Base-by-base conservation (phyloP, 2,888 invertebrate species). In the Tethea ocularis region DNA sequence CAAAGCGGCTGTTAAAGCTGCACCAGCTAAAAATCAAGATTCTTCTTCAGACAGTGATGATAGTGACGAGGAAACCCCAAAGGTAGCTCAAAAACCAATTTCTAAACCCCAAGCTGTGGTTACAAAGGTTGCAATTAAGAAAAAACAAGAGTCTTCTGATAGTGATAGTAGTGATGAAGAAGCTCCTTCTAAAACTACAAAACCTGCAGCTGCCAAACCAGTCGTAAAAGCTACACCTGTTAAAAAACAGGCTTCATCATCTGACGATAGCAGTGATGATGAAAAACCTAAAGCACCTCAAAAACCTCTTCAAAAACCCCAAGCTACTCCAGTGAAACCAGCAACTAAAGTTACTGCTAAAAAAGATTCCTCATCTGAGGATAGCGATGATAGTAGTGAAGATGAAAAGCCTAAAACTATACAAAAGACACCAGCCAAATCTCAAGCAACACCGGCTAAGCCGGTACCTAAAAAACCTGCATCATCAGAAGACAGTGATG, bases 191-290 rank as follows among this genome's bases (percentile, higher is more conserved):
- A 71, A 73, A 60, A 58, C 69, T 20, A 71, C 64, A 57, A 67
- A 74, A 38, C 57, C 59, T 11, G 58, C 71, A 61, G 55, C 72
- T 46, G 78, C 61, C 22, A 72, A 72, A 57, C 61, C 64, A 53
- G 56, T 58, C 38, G 56, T 58, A n/a, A 67, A 65, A 57, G 46
- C 41, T 41, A 54, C 66, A 56, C 60, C 61, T 52, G 57, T 67
- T 52, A 78, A 82, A 61, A 75, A 80, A 41, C 59, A 69, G 64
- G 69, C 82, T 61, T 86, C 87, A 51, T 87, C 88, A 54, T 78
- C 79, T 52, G 86, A 86, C 62, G 84, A 85, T 54, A 82, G 82
- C 46, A 80, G 82, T 7, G 90, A 93, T 63, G 86, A 90, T 33
- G 86, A 85, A 54, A 80, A 84, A 36, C 72, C 81, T 17, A 78